phyloP scores from a whole-genome alignment of 2,888 invertebrate species.

The Merodon equestris region DNA sequence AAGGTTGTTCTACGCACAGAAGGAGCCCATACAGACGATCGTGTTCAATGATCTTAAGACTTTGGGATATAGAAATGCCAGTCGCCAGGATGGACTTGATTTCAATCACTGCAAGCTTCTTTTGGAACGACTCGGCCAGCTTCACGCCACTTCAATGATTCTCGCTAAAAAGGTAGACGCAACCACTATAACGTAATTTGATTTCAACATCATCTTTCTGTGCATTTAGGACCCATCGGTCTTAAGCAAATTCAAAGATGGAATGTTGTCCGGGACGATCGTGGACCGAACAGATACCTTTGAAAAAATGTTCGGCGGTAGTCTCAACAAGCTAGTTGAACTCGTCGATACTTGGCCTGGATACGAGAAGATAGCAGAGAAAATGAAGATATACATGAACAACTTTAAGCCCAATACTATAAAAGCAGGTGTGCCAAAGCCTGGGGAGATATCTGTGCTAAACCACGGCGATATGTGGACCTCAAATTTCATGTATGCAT shows the following conservation, averaged over 20 bases:
- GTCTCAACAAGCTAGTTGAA: slow-evolving; percentile 72
- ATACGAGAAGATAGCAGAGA: slow-evolving; percentile 71
- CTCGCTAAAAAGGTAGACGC: slow-evolving; percentile 79
- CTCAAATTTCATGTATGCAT: slow-evolving; percentile 77
- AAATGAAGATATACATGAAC: slow-evolving; percentile 73
- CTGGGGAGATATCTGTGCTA: slow-evolving; percentile 76
- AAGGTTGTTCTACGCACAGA: slow-evolving; percentile 57
- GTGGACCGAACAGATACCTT: slow-evolving; percentile 73
- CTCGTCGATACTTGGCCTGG: slow-evolving; percentile 71
- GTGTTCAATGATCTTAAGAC: slow-evolving; percentile 80
- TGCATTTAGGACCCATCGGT: slow-evolving; percentile 54
- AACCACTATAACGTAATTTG: too few relatives aligned
- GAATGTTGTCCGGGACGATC: slow-evolving; percentile 74
- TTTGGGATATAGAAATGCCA: slow-evolving; percentile 79
- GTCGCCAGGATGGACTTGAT: slow-evolving; percentile 80
- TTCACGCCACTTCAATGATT: slow-evolving; percentile 81
- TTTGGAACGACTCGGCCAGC: slow-evolving; percentile 79
- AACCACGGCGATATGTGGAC: slow-evolving; percentile 81
- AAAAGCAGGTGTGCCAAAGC: slow-evolving; percentile 72
- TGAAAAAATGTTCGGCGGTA: slow-evolving; percentile 74
- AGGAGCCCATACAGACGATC: slow-evolving; percentile 73
- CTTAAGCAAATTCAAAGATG: slow-evolving; percentile 68
- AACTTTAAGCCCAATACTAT: slow-evolving; percentile 73
- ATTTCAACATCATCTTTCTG: too few relatives aligned
- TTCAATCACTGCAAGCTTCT: slow-evolving; percentile 79